A percentile compares a stretch with the other conserved stretches of the same genome.
Conservation (phyloP, 2,888 invertebrate species). For the Dolomedes plantarius region DNA sequence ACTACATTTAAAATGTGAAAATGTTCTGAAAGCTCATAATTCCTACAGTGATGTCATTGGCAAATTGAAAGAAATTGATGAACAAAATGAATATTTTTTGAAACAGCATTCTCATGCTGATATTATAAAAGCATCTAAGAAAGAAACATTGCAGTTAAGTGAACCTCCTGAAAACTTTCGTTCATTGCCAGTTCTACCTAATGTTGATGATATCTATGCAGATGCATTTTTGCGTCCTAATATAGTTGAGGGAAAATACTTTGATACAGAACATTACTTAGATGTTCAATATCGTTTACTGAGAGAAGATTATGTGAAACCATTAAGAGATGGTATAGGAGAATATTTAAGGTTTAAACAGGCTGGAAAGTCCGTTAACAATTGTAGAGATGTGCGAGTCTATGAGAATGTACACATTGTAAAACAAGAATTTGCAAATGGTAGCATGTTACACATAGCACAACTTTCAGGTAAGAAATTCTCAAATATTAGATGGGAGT, state of each 20-base stretch:
- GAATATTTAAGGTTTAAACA: constrained; percentile 77
- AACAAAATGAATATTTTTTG: constrained; percentile 27
- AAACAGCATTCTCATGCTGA: not conserved
- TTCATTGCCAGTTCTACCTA: constrained; percentile 51
- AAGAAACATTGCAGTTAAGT: constrained; percentile 34
- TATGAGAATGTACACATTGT: constrained; percentile 75
- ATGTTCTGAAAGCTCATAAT: not conserved
- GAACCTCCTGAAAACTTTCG: constrained; percentile 63
- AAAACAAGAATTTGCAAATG: constrained; percentile 72
- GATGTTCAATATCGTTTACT: constrained; percentile 86
- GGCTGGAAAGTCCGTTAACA: constrained; percentile 73
- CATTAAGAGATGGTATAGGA: constrained; percentile 83
- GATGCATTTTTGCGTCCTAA: constrained; percentile 80
- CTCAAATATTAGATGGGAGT: constrained; percentile 76
- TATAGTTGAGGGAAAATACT: constrained; percentile 82
- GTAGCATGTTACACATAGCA: constrained; percentile 73
- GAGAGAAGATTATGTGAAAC: constrained; percentile 87
- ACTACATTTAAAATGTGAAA: constrained; percentile 10
- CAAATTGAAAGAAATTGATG: constrained; percentile 37
- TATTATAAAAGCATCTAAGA: constrained; percentile 20
- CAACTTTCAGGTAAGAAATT: constrained; percentile 50
- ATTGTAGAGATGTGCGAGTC: constrained; percentile 72
- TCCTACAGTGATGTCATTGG: not conserved
- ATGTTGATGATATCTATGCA: not conserved
- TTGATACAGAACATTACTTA: constrained; percentile 84